phyloP scores from a whole-genome alignment of 2,888 invertebrate genomes.

The Argynnis bischoffii region DNA sequence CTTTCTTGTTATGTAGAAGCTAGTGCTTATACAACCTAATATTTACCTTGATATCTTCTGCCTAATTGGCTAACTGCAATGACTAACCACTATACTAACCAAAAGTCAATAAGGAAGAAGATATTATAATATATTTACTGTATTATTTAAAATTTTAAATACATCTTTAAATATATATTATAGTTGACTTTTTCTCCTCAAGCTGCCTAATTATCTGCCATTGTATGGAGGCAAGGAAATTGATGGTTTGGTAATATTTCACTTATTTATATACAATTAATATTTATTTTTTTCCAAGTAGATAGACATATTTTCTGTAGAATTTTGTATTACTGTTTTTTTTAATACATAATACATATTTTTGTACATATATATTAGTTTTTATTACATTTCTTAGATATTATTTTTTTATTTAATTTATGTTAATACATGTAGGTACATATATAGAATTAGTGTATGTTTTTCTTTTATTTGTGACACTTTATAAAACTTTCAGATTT shows the following conservation, averaged over 20 bases:
- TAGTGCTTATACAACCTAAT: no score
- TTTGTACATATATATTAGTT: neutral
- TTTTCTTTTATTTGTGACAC: slow-evolving; percentile 19
- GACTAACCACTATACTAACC: no score
- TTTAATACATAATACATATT: neutral
- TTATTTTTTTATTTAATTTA: neutral
- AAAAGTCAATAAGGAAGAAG: no score
- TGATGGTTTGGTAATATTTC: slow-evolving; percentile 86
- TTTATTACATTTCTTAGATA: neutral
- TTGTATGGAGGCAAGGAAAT: slow-evolving; percentile 88
- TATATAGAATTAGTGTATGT: neutral
- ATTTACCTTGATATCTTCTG: no score
- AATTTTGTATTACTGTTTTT: neutral
- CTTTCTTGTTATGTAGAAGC: no score
- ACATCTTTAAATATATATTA: slow-evolving; percentile 30
- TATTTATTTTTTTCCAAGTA: slow-evolving; percentile 23
- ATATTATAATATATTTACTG: slow-evolving; percentile 30
- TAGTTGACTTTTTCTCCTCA: slow-evolving; percentile 55
- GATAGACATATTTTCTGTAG: no score
- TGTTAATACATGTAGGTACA: no score
- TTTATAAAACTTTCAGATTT: slow-evolving; percentile 83
- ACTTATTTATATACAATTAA: slow-evolving; percentile 6
- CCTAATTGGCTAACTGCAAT: no score
- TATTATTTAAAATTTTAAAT: neutral
- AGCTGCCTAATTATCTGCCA: slow-evolving; percentile 90